Percentiles rank a stretch among this genome's conserved stretches.
Evolutionary conservation across 2,888 invertebrate species (phyloP).

Genomic region (Stenodera caucasica): DNA sequence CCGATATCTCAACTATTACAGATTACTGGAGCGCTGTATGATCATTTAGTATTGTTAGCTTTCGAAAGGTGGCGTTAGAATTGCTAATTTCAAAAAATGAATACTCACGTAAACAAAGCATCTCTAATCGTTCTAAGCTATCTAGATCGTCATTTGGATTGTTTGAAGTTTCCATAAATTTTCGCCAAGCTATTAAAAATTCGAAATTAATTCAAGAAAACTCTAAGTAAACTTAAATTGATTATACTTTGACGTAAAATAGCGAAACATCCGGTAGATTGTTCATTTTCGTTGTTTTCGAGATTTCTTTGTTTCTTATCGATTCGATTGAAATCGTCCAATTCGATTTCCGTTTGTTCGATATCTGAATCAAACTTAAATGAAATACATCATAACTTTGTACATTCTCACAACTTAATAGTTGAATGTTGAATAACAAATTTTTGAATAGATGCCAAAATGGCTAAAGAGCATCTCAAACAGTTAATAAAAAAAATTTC

Average conservation of each 20-base stretch:
- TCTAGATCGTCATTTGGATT: constrained; percentile 33
- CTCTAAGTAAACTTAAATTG: no score
- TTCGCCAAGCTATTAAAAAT: constrained; percentile 30
- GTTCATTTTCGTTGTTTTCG: neutral
- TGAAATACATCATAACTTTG: neutral
- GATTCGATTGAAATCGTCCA: neutral
- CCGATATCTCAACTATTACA: neutral
- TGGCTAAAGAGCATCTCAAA: constrained; percentile 20
- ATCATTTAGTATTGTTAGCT: neutral
- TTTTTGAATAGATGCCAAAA: constrained; percentile 28
- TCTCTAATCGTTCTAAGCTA: constrained; percentile 34
- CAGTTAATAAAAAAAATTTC: neutral
- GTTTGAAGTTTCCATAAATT: constrained; percentile 25
- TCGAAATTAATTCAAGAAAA: constrained; percentile 1
- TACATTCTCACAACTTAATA: neutral
- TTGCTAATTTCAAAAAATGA: constrained; percentile 1
- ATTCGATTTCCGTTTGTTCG: neutral
- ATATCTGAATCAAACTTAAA: neutral
- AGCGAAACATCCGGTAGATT: neutral
- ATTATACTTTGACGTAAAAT: neutral
- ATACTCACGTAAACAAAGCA: constrained; percentile 37
- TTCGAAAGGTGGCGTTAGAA: constrained; percentile 2
- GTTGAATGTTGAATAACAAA: constrained; percentile 35
- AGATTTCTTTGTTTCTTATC: neutral
- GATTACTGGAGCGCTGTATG: neutral